A percentile compares a stretch with the other conserved stretches of the same genome.
These are phyloP conservation scores for Sanderia malayensis DNA, from an alignment of 30 jellyfish, hydroid and myxozoan species.

Conservation along the genomic window DNA sequence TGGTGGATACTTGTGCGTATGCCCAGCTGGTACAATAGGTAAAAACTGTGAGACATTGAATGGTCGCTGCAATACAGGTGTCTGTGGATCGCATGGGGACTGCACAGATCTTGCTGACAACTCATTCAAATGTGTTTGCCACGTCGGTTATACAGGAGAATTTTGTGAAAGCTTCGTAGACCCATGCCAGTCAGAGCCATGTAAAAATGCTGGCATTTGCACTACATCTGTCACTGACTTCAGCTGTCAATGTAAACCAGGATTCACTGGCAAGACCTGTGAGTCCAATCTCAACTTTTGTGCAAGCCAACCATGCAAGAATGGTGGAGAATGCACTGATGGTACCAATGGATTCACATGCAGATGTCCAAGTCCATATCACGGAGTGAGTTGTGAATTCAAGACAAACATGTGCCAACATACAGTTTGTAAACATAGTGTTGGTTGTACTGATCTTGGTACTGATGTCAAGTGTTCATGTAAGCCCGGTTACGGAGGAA, in stretches of 20 bases:
- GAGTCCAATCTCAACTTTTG: slow-evolving; percentile 72
- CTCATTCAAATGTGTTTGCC: slow-evolving; percentile 79
- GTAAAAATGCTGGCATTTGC: slow-evolving; percentile 75
- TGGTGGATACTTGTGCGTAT: slow-evolving; percentile 73
- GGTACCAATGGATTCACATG: slow-evolving; percentile 63
- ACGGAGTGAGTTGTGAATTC: slow-evolving; percentile 69
- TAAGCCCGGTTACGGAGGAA: slow-evolving; percentile 92
- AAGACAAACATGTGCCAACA: slow-evolving; percentile 84
- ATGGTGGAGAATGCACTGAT: slow-evolving; percentile 81
- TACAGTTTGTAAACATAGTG: slow-evolving; percentile 84
- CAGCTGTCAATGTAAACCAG: slow-evolving; percentile 78
- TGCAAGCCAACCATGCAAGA: slow-evolving; percentile 73
- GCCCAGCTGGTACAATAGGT: slow-evolving; percentile 87
- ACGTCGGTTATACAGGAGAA: slow-evolving; percentile 76
- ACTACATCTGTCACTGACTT: slow-evolving; percentile 38
- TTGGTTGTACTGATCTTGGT: slow-evolving; percentile 69
- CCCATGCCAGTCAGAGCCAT: slow-evolving; percentile 80
- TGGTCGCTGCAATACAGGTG: slow-evolving; percentile 58
- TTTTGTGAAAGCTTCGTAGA: slow-evolving; percentile 82
- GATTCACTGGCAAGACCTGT: slow-evolving; percentile 80
- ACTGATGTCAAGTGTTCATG: slow-evolving; percentile 77
- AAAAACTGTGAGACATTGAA: slow-evolving; percentile 62
- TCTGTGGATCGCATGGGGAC: slow-evolving; percentile 70
- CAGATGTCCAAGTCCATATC: slow-evolving; percentile 69
- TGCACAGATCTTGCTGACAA: slow-evolving; percentile 80